phyloP scores from a whole-genome alignment of 1,140 invertebrate species.

The Drosophila elegans region DNA sequence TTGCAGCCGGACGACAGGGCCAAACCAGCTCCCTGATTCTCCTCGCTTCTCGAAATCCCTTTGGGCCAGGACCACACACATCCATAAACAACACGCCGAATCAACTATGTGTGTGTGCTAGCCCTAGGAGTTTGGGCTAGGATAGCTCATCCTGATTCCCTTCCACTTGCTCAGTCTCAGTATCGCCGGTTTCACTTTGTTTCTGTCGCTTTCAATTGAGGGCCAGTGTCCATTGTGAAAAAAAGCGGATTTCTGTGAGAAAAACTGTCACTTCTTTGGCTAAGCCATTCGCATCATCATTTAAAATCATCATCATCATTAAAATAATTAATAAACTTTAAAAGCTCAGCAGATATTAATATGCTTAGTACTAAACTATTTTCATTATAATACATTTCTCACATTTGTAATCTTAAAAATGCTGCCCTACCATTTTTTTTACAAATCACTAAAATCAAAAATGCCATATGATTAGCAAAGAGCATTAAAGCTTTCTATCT shows the following conservation, averaged over 20 bases:
- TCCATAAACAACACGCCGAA: constrained; percentile 28
- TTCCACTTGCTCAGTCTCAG: neutral
- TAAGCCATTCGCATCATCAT: no score
- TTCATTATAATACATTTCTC: no score
- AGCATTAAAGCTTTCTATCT: neutral
- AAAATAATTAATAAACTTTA: no score
- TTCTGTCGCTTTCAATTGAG: constrained; percentile 2
- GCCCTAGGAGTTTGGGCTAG: neutral
- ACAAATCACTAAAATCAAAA: neutral
- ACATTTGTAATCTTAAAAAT: no score
- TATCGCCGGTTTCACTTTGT: neutral
- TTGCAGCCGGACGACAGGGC: constrained; percentile 17
- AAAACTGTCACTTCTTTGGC: no score
- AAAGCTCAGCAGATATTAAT: no score
- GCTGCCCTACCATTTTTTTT: no score
- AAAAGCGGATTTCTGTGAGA: no score
- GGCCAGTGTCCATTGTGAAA: neutral
- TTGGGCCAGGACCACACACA: constrained; percentile 32
- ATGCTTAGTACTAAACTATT: no score
- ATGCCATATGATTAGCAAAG: neutral
- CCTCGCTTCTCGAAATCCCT: constrained; percentile 1
- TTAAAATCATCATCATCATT: no score
- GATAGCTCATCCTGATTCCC: neutral
- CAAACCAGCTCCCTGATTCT: neutral
- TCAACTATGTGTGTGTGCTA: constrained; percentile 1